Percentiles rank a stretch among this genome's conserved stretches.
Evolutionary conservation across 2,888 invertebrate species (phyloP).

Genomic region (Trissonchulus sp.): DNA sequence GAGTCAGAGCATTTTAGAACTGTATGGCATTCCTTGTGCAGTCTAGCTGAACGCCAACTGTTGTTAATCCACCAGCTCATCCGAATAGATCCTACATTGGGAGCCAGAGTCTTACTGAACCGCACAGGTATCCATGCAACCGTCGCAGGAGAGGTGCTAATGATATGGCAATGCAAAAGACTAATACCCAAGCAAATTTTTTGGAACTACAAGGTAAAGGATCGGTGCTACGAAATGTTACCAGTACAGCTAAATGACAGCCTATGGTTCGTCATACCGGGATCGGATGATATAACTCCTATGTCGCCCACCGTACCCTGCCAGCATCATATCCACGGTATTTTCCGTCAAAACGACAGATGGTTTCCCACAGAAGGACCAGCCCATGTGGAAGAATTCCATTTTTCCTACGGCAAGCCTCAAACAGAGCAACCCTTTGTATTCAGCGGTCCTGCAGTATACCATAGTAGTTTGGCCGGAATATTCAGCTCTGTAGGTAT

Average conservation of each 20-base stretch:
- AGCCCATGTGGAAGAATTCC: not conserved
- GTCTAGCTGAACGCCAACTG: not conserved
- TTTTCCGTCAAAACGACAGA: not conserved
- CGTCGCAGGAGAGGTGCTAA: slow-evolving; percentile 25
- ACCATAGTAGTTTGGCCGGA: not conserved
- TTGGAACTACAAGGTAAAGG: slow-evolving; percentile 23
- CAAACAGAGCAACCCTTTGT: not conserved
- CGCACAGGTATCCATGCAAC: slow-evolving; percentile 18
- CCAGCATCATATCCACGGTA: slow-evolving; percentile 21
- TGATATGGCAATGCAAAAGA: slow-evolving; percentile 14
- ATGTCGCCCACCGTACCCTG: slow-evolving; percentile 11
- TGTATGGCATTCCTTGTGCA: slow-evolving; percentile 17
- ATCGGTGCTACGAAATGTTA: slow-evolving; percentile 17
- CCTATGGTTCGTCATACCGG: slow-evolving; percentile 13
- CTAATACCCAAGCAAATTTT: not conserved
- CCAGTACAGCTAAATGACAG: not conserved
- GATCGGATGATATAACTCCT: not conserved
- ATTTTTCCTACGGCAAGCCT: not conserved
- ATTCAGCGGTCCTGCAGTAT: not conserved
- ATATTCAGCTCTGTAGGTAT: not conserved
- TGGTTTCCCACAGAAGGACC: not conserved
- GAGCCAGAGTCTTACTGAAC: not conserved
- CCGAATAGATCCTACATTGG: slow-evolving; percentile 16
- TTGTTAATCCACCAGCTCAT: slow-evolving; percentile 14
- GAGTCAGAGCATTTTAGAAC: not conserved